Base-by-base conservation (phyloP, 2,113 vertebrate species). In the Eptesicus fuscus region DNA sequence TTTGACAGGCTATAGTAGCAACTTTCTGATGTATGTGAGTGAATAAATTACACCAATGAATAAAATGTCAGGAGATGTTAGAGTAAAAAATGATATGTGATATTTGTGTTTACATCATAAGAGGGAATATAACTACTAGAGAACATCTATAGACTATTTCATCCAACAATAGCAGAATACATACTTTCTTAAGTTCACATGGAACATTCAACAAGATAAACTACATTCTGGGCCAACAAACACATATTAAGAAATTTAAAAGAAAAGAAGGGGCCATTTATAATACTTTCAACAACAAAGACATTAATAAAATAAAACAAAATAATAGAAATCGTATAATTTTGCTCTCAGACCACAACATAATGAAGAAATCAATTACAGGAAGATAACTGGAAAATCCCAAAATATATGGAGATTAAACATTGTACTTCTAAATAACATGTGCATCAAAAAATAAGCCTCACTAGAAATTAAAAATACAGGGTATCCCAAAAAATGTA, bases 1-100 rank as follows among this genome's bases (percentile, higher is more conserved):
- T 83, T 90, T 93, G 63, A 91, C 92, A 91, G 69, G 85, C 32
- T 20, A 14, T 3, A 88, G 85, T 42, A 91, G 79, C 71, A 73
- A 49, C 17, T 91, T 82, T 56, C 49, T 83, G 47, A 13, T 25
- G 82, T 83, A 22, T 85, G 35, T 70, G 3, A 83, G n/a, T 37
- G 37, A 94, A 96, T 13, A 10, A 5, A 56, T 91, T 40, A 44
- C 82, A 22, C 1, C 1, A 44, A 65, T 56, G 3, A 25, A 7
- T 88, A 71, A 92, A 94, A 71, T 59, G 42, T 6, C 5, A 78
- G 0, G 59, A 96, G 47, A 49, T 71, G 95, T 37, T 70, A 59
- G 13, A 95, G 40, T 78, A 23, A 83, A 51, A 76, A 44, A 95
- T 77, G 40, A 59, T 14, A 44, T 25, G 10, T 53, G 30, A 49